A percentile compares a stretch with the other conserved stretches of the same genome.
Evolutionary conservation across 2,113 vertebrate genomes (phyloP).

Genomic region (Cavia porcellus): DNA sequence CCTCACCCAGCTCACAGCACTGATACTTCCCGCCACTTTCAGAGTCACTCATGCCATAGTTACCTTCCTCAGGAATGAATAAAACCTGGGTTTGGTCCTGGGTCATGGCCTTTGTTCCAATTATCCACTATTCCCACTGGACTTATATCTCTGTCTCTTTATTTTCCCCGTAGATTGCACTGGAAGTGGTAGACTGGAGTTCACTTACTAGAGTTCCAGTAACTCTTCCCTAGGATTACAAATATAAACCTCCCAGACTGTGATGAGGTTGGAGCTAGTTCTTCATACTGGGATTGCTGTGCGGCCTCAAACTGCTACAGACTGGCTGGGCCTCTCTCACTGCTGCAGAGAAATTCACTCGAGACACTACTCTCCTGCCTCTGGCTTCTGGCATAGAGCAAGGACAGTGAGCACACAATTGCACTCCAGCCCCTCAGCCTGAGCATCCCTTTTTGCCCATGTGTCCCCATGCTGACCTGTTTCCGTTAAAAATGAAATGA

Average conservation of each 20-base stretch:
- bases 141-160: not conserved
- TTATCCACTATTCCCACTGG: not conserved
- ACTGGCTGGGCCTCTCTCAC: constrained; percentile 92
- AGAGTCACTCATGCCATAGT: too few relatives aligned
- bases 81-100: not conserved
- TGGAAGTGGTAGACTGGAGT: not conserved
- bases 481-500: not conserved
- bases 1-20: not conserved
- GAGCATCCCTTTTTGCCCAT: not conserved
- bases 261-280: not conserved
- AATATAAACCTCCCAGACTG: not conserved
- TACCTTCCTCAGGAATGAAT: too few relatives aligned
- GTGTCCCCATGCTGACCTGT: not conserved
- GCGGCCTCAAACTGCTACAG: constrained; percentile 94
- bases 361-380: constrained; percentile 94
- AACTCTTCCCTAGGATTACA: not conserved
- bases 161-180: not conserved
- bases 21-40: not conserved
- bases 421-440: constrained; percentile 79
- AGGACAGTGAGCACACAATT: constrained; percentile 95
- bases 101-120: not conserved
- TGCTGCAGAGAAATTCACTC: constrained; percentile 96
- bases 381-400: constrained; percentile 91
- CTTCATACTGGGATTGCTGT: constrained; percentile 90
- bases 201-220: not conserved